These are phyloP conservation scores for Myopa testacea DNA, from an alignment of 2,888 invertebrate species.

Conservation along the genomic window DNA sequence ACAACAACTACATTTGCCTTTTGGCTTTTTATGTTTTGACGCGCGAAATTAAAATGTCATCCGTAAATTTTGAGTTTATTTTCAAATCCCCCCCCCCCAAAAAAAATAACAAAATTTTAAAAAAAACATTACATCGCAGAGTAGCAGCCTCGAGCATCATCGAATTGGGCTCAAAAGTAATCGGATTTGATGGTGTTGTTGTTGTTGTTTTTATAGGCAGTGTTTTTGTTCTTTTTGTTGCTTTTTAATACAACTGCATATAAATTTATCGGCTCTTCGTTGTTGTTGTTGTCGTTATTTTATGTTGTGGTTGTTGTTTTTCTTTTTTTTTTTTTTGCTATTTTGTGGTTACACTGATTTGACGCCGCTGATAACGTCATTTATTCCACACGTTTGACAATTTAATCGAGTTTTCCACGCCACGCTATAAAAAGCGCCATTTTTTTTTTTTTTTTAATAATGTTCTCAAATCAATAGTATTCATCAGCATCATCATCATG, in stretches of 20 bases:
- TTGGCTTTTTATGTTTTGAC: constrained; percentile 36
- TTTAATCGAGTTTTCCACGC: constrained; percentile 11
- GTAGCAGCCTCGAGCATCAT: too few relatives aligned
- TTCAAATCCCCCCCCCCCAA: too few relatives aligned
- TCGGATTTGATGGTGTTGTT: background rate
- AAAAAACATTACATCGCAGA: too few relatives aligned
- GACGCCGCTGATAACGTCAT: constrained; percentile 12
- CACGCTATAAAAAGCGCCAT: too few relatives aligned
- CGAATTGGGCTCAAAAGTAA: too few relatives aligned
- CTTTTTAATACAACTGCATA: background rate
- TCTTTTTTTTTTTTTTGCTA: constrained; percentile 9
- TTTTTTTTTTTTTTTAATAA: too few relatives aligned
- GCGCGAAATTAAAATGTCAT: constrained; percentile 50
- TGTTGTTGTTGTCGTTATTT: background rate
- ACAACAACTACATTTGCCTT: background rate
- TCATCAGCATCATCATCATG: background rate
- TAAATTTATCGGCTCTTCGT: background rate
- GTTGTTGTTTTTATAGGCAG: background rate
- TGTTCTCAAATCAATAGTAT: background rate
- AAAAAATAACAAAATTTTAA: too few relatives aligned
- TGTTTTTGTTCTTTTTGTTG: background rate
- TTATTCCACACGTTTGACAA: background rate
- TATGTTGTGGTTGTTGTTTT: too few relatives aligned
- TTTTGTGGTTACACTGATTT: constrained; percentile 11
- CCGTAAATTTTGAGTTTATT: background rate